Conservation (phyloP, 2,888 invertebrate species). For the Linnaemya tessellans region DNA sequence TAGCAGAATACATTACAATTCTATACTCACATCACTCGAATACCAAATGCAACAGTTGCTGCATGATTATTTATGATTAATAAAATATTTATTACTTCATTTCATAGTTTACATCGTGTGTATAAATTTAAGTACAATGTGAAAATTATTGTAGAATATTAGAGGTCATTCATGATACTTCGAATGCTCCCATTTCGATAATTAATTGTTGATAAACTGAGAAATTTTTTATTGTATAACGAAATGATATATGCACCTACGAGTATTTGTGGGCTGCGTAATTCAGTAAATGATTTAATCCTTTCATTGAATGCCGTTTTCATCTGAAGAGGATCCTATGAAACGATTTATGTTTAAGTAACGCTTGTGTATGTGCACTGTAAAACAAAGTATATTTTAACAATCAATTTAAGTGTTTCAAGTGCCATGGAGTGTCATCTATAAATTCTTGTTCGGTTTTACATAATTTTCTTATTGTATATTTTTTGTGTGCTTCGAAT, state of each 20-base stretch:
- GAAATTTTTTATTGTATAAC: too few relatives aligned
- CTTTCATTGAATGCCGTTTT: background rate
- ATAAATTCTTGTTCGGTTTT: constrained; percentile 57
- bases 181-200: background rate
- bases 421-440: constrained; percentile 19
- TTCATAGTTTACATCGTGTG: too few relatives aligned
- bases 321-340: constrained; percentile 8
- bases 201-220: background rate
- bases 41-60: background rate
- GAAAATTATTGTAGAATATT: background rate
- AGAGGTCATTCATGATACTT: background rate
- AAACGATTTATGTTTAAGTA: background rate
- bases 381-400: constrained; percentile 1
- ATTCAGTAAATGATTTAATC: constrained; percentile 26
- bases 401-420: constrained; percentile 32
- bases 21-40: too few relatives aligned
- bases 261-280: too few relatives aligned
- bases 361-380: background rate
- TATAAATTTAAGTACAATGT: background rate
- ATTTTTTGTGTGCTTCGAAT: constrained; percentile 19
- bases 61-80: background rate
- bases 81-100: too few relatives aligned
- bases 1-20: too few relatives aligned
- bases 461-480: constrained; percentile 38
- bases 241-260: too few relatives aligned